Evolutionary conservation across 2,888 invertebrate genomes (phyloP), one percentile per base, ranked within the genome.

Genomic region (Mythimna vitellina): DNA sequence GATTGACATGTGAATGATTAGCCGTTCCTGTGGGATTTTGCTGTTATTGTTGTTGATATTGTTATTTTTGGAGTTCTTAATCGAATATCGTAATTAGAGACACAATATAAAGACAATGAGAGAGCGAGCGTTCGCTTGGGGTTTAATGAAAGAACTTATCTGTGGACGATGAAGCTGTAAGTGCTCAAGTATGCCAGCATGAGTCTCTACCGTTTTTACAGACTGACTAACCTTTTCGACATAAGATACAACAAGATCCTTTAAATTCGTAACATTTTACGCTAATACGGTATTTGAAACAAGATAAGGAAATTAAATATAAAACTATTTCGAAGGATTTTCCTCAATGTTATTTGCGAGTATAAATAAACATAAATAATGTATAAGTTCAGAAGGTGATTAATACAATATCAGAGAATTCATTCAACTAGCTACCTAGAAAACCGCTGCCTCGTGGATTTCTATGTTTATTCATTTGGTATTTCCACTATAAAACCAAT

Each of bases 381-480:
- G 17, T 22, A 63, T 63, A 46, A 10, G n/a, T 17, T 49, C 17
- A 64, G 22, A 38, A 57, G 5, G 46, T 79, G 81, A 78, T 81
- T 70, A 58, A 81, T 67, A 46, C 17, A 38, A 56, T 35, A 56
- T 32, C 63, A n/a, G 20, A 49, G 64, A 81, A 77, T 71, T 81
- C 32, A 71, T 77, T 81, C 54, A 66, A 63, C 17, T 80, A 42
- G 17, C 14, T 56, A 61, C 14, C 25, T 61, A 53, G 53, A 63
- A 73, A 73, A 78, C 82, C 69, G 38, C 70, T 78, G 56, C 38
- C 53, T 73, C 53, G 69, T 61, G 35, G 35, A 57, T 56, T 54
- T 64, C 57, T 70, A 76, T 65, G 49, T 72, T 49, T 71, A 78
- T 72, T 56, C 10, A 25, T 65, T 60, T 10, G 51, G 56, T 72